A percentile compares a stretch with the other conserved stretches of the same genome.
These are phyloP conservation scores for Polyodon spathula DNA, from an alignment of 2,113 vertebrate species.

Conservation along the genomic window DNA sequence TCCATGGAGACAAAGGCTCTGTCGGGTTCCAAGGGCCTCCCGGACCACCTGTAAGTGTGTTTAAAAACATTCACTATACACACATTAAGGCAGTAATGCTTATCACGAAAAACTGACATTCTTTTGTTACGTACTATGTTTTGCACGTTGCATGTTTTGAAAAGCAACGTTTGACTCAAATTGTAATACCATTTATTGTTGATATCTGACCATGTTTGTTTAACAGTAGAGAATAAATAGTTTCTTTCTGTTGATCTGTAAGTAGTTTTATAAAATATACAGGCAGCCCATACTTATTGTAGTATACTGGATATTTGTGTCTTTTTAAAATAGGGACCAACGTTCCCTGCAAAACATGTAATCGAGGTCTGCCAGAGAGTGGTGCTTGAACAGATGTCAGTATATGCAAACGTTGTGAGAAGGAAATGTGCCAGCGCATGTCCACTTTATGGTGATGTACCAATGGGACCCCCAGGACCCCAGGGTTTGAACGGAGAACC, in stretches of 20 bases:
- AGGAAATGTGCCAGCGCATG: conserved; percentile 57
- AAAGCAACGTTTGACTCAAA: too few relatives aligned
- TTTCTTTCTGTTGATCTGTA: too few relatives aligned
- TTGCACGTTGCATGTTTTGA: too few relatives aligned
- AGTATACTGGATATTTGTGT: neutral
- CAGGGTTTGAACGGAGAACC: conserved; percentile 46
- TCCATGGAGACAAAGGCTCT: conserved; percentile 44
- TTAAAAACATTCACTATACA: conserved; percentile 7
- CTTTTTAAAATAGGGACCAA: conserved; percentile 38
- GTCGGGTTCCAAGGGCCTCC: conserved; percentile 50
- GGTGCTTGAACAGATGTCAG: conserved; percentile 61
- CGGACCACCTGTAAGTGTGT: conserved; percentile 47
- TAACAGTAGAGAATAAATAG: too few relatives aligned
- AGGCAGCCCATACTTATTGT: neutral
- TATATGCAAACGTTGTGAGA: conserved; percentile 56
- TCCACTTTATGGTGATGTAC: conserved; percentile 55
- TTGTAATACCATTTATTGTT: too few relatives aligned
- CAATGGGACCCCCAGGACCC: conserved; percentile 47
- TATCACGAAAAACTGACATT: too few relatives aligned
- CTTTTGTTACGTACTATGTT: too few relatives aligned
- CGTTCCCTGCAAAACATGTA: conserved; percentile 48
- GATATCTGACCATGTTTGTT: too few relatives aligned
- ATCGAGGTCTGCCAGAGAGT: conserved; percentile 59
- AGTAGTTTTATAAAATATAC: too few relatives aligned
- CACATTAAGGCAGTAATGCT: too few relatives aligned